These are phyloP conservation scores for Meta bourneti DNA, from an alignment of 2,888 invertebrate genomes.

Conservation along the genomic window DNA sequence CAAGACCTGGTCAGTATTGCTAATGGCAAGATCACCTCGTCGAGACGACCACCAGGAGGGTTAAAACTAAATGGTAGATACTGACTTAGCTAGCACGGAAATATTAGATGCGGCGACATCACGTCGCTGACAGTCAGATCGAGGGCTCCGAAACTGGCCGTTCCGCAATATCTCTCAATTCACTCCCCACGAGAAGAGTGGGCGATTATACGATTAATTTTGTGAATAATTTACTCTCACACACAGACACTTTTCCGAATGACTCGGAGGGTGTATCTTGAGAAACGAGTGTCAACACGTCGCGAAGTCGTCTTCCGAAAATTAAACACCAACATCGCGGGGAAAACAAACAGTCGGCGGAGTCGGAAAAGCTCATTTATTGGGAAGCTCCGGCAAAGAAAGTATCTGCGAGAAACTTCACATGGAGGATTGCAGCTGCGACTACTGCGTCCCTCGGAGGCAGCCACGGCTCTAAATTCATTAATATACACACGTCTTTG, in stretches of 20 bases:
- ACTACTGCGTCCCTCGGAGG: constrained; percentile 6
- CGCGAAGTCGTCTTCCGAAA: constrained; percentile 11
- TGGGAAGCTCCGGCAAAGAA: background rate
- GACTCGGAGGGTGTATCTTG: background rate
- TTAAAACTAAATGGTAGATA: too few species aligned
- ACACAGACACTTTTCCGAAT: background rate
- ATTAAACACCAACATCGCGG: constrained; percentile 51
- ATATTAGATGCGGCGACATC: too few species aligned
- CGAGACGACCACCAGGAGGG: too few species aligned
- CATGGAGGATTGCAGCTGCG: constrained; percentile 9
- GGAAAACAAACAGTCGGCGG: constrained; percentile 44
- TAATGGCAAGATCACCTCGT: too few species aligned
- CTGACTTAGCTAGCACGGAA: too few species aligned
- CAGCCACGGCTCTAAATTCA: constrained; percentile 48
- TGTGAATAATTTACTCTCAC: background rate
- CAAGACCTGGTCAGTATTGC: too few species aligned
- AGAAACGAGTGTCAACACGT: constrained; percentile 3
- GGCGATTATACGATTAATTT: background rate
- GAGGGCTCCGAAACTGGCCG: background rate
- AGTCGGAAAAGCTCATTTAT: constrained; percentile 15
- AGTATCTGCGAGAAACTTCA: background rate
- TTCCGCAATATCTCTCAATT: background rate
- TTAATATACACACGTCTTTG: constrained; percentile 65
- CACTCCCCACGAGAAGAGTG: background rate
- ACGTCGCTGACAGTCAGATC: too few species aligned